Base-by-base conservation (phyloP, 2,888 invertebrate species). In the Stratiomys singularior region DNA sequence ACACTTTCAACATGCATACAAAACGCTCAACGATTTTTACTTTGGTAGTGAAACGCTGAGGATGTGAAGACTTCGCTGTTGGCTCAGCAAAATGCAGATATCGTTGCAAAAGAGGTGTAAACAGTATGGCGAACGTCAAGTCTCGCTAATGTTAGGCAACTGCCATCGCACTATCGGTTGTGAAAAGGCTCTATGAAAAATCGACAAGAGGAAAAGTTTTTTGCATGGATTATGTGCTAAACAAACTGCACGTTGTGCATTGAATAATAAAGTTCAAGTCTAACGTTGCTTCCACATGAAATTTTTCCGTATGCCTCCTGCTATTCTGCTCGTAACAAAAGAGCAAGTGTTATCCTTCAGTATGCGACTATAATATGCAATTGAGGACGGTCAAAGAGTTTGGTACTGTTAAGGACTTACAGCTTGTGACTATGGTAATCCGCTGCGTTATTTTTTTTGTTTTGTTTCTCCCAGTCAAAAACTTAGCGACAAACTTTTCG, bases 211-310 rank as follows among this genome's bases (percentile, higher is more conserved):
- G 71, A 77, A 78, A 79, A 79, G 47, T 77, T 79, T n/a, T 77
- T 76, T 79, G 77, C 79, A 79, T 79, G 74, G 74, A 74, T 79
- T 79, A 77, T 79, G 79, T 77, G 64, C 79, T 66, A 77, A 79
- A 79, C 76, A 79, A 77, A 79, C 72, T 77, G 64, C 37, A 37
- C 52, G 74, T 18, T 74, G 74, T 74, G 74, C 74, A 74, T 74
- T 60, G 74, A 74, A 74, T 74, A 74, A 74, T 58, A 74, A 74
- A 74, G 60, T 37, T 74, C n/a, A 37, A 72, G 37, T 37, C 58
- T 15, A 37, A 18, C 60, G 58, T 30, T 60, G 15, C 30, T 60
- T 60, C 37, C 74, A 37, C 23, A 37, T 58, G 60, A 58, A 37
- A 18, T 69, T 23, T n/a, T 69, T 11, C 18, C n/a, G 4, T 52